These are phyloP conservation scores for Bombus breviceps DNA, from an alignment of 1,140 invertebrate species.

Conservation along the genomic window DNA sequence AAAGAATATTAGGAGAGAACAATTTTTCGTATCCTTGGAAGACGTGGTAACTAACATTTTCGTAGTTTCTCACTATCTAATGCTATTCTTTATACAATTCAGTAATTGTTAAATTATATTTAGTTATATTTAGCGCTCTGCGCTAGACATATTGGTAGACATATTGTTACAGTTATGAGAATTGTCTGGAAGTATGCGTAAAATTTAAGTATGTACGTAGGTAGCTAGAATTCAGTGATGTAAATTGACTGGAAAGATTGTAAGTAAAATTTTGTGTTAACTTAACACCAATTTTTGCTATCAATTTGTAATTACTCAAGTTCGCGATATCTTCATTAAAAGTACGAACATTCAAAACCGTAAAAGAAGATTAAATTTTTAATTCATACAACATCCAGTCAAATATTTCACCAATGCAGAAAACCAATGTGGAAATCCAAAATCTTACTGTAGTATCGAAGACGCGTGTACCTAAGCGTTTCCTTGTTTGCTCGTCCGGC, in stretches of 20 bases:
- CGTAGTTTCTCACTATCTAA: background rate
- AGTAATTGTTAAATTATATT: background rate
- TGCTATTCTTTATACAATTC: background rate
- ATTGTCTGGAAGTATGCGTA: background rate
- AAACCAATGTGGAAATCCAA: background rate
- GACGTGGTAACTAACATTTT: conserved; percentile 8
- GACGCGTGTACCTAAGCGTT: conserved; percentile 1
- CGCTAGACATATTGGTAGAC: background rate
- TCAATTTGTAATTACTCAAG: no score
- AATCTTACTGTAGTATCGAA: background rate
- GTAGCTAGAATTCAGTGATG: background rate
- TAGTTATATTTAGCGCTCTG: background rate
- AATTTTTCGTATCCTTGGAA: background rate
- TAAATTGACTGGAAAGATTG: background rate
- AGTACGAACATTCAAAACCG: background rate
- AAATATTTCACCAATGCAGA: background rate
- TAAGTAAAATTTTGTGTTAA: no score
- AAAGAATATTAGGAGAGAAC: background rate
- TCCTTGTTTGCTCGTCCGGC: background rate
- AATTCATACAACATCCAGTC: background rate
- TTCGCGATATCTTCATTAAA: background rate
- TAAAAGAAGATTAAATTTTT: background rate
- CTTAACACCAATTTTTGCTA: no score
- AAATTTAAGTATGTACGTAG: background rate
- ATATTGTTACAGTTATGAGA: background rate